Evolutionary conservation across 2,113 vertebrate genomes (phyloP).

Genomic region (Lepisosteus osseus): DNA sequence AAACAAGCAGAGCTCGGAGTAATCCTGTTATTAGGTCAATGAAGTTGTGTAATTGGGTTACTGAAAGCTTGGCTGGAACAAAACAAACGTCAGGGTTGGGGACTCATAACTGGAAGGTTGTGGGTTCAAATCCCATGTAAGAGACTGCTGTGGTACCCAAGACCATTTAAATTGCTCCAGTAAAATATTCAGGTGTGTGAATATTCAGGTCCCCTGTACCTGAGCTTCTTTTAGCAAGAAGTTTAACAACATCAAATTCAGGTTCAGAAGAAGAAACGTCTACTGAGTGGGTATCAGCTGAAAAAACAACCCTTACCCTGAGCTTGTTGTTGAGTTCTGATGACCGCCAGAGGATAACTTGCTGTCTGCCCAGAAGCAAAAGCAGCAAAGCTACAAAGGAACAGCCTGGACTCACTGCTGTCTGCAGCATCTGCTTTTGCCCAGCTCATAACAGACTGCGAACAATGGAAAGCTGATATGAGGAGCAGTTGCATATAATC

Average conservation of each 20-base stretch:
- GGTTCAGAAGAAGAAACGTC: too few relatives aligned
- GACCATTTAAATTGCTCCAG: too few relatives aligned
- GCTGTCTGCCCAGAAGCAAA: slow-evolving; percentile 63
- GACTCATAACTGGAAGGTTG: not conserved
- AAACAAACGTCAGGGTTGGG: too few relatives aligned
- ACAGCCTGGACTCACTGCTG: slow-evolving; percentile 58
- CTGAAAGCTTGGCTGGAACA: too few relatives aligned
- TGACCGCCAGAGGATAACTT: slow-evolving; percentile 65
- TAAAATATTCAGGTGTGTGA: too few relatives aligned
- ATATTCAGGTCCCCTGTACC: too few relatives aligned
- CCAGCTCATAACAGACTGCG: slow-evolving; percentile 65
- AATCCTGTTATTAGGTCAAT: too few relatives aligned
- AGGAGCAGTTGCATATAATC: not conserved
- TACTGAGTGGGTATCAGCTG: not conserved
- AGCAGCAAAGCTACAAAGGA: slow-evolving; percentile 66
- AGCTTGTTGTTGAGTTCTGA: slow-evolving; percentile 65
- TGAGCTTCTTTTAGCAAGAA: not conserved
- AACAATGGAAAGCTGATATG: slow-evolving; percentile 8
- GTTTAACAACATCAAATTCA: too few relatives aligned
- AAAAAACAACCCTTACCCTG: slow-evolving; percentile 42
- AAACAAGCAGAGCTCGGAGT: too few relatives aligned
- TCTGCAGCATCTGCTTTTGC: slow-evolving; percentile 49
- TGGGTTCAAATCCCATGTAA: not conserved
- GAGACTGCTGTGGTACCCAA: too few relatives aligned
- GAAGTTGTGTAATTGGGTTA: too few relatives aligned